Conservation (phyloP, 2,113 vertebrate species). For the Alexandromys fortis region DNA sequence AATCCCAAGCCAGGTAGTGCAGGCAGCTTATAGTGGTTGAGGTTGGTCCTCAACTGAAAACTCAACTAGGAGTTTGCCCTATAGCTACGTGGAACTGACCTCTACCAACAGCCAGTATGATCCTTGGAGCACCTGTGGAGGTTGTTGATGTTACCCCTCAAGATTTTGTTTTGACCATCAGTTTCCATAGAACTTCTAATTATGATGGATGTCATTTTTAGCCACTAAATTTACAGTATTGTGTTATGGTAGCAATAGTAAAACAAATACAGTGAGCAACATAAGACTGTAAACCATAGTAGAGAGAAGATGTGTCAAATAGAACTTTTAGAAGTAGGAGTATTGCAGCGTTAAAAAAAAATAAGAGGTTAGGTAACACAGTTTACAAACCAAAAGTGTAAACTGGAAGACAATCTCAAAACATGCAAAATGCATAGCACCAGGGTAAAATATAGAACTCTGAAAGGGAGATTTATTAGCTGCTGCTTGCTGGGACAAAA, state of each 20-base stretch:
- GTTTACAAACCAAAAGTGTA: background rate
- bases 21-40: background rate
- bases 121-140: background rate
- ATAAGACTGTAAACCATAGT: background rate
- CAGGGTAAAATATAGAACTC: too few relatives aligned
- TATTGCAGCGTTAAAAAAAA: background rate
- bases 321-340: background rate
- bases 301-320: background rate
- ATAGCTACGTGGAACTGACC: background rate
- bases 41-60: background rate
- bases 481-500: too few relatives aligned
- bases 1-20: background rate
- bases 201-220: background rate
- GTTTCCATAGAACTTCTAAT: background rate
- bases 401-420: background rate
- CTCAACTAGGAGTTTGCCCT: background rate
- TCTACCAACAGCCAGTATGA: background rate
- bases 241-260: background rate
- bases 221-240: background rate
- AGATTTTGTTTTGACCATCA: background rate
- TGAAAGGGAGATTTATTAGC: too few relatives aligned
- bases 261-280: background rate
- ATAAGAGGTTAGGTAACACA: background rate
- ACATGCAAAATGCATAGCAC: background rate
- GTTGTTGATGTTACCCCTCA: background rate